Evolutionary conservation across 2,797 vertebrate genomes (phyloP).

Genomic region (Psittacula derbiana): DNA sequence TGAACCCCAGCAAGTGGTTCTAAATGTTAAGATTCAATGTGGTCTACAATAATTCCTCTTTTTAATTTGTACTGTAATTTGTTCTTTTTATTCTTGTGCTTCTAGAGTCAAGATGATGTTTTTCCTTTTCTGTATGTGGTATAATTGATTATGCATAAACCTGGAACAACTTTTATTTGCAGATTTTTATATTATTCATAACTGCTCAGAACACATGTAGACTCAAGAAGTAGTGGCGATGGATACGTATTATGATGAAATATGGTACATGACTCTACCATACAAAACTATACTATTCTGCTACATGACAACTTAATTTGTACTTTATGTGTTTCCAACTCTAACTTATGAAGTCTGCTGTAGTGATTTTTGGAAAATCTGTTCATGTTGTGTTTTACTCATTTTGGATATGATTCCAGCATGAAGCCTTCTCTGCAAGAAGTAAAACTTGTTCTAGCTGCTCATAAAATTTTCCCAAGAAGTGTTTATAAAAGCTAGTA

Average conservation of each 20-base stretch:
- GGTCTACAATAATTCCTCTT: neutral
- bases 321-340: constrained; percentile 12
- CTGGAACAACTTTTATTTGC: neutral
- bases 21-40: neutral
- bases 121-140: neutral
- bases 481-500: constrained; percentile 79
- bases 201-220: neutral
- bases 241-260: neutral
- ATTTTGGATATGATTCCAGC: constrained; percentile 71
- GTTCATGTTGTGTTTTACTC: constrained; percentile 65
- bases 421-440: constrained; percentile 70
- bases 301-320: constrained; percentile 43
- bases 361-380: constrained; percentile 61
- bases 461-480: constrained; percentile 80
- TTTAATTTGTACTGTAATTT: neutral
- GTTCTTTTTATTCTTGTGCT: neutral
- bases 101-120: neutral
- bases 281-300: neutral
- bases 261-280: neutral
- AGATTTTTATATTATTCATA: neutral
- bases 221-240: neutral
- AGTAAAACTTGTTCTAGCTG: constrained; percentile 72
- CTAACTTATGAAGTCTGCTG: neutral
- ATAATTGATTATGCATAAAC: neutral
- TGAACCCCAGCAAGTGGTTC: neutral